These are phyloP conservation scores for Coryphaenoides rupestris DNA, from an alignment of 2,113 vertebrate genomes.

Conservation along the genomic window DNA sequence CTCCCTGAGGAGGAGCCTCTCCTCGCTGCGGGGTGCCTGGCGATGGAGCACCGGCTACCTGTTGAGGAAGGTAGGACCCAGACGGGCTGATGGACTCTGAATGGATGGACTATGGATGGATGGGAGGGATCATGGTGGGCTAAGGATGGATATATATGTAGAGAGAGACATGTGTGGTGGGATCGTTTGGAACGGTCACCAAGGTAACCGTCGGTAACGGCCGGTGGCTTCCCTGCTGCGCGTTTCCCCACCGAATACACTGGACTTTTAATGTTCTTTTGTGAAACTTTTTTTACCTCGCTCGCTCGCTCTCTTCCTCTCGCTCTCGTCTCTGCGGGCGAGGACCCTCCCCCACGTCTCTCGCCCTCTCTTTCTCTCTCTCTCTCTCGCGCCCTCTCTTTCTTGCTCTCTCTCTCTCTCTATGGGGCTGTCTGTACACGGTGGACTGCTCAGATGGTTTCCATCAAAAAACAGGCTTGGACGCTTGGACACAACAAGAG, in stretches of 20 bases:
- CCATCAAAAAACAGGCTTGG: conserved; percentile 68
- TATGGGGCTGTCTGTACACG: conserved; percentile 68
- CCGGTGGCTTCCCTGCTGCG: background rate
- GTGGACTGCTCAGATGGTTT: conserved; percentile 76
- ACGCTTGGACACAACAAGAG: no score
- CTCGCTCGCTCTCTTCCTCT: background rate
- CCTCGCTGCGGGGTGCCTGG: conserved; percentile 73
- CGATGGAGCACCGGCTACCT: conserved; percentile 78
- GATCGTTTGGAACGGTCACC: no score
- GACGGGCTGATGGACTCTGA: conserved; percentile 9
- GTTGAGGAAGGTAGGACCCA: conserved; percentile 68
- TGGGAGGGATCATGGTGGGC: no score
- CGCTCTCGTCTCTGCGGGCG: no score
- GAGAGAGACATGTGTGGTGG: no score
- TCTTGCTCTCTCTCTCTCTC: conserved; percentile 25
- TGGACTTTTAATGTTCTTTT: no score
- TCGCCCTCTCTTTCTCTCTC: no score
- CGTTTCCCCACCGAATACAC: conserved; percentile 8
- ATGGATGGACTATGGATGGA: background rate
- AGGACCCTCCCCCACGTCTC: background rate
- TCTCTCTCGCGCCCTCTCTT: no score
- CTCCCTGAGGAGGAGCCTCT: conserved; percentile 71
- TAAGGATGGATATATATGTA: background rate
- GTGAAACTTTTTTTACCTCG: no score
- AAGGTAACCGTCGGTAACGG: no score